These are phyloP conservation scores for Camarhynchus parvulus DNA, from an alignment of 2,113 vertebrate genomes.

Conservation along the genomic window DNA sequence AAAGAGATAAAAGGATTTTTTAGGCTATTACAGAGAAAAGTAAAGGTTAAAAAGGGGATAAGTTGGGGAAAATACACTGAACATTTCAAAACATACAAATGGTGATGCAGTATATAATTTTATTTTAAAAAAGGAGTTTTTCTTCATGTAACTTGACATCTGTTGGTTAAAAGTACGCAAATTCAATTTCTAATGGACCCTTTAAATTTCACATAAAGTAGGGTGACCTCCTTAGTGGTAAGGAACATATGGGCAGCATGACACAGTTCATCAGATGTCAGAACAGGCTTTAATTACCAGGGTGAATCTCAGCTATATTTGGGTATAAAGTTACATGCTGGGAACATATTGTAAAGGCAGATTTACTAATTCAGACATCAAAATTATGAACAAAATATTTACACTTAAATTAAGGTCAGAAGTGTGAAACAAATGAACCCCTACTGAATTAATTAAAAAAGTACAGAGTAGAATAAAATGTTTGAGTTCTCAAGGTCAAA, in stretches of 20 bases:
- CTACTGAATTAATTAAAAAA: not conserved
- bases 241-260: not conserved
- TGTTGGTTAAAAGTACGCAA: not conserved
- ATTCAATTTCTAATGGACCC: not conserved
- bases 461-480: not conserved
- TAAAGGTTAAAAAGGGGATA: not conserved
- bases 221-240: not conserved
- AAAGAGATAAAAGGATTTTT: not conserved
- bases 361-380: not conserved
- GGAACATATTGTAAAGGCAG: not conserved
- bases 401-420: not conserved
- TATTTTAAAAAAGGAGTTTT: not conserved
- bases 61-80: not conserved
- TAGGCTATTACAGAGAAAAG: not conserved
- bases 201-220: not conserved
- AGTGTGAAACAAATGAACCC: not conserved
- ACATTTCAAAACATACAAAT: not conserved
- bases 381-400: slow-evolving; percentile 19
- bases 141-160: not conserved
- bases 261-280: not conserved
- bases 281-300: not conserved
- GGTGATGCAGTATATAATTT: not conserved
- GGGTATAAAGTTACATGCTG: not conserved
- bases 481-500: slow-evolving; percentile 4
- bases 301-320: not conserved